phyloP scores from a whole-genome alignment of 2,888 invertebrate genomes.

The Acrocyrtus sp. region DNA sequence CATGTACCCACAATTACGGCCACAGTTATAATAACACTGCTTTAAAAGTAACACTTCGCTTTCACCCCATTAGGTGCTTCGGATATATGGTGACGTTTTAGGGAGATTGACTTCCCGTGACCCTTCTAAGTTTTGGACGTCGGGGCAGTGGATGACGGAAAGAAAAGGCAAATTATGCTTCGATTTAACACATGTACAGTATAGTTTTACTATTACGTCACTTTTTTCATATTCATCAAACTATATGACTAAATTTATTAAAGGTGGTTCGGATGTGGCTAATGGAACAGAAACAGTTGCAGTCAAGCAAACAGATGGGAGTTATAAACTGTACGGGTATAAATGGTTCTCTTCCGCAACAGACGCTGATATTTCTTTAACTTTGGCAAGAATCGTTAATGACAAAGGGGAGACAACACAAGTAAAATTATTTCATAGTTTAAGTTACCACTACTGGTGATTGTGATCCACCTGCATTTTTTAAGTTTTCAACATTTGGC shows the following conservation, averaged over 20 bases:
- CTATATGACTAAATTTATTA: too few species aligned
- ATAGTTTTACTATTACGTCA: not conserved
- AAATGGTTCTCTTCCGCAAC: slow-evolving; percentile 73
- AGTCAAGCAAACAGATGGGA: slow-evolving; percentile 66
- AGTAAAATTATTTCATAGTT: not conserved
- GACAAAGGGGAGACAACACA: slow-evolving; percentile 64
- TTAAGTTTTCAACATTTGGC: slow-evolving; percentile 33
- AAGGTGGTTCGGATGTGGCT: slow-evolving; percentile 71
- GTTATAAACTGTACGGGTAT: slow-evolving; percentile 69
- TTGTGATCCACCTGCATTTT: not conserved
- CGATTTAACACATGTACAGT: not conserved
- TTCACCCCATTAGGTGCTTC: slow-evolving; percentile 42
- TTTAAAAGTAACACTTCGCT: slow-evolving; percentile 11
- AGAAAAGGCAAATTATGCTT: slow-evolving; percentile 66
- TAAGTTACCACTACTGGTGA: not conserved
- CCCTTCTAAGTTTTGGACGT: slow-evolving; percentile 70
- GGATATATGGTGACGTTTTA: too few species aligned
- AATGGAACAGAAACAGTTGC: slow-evolving; percentile 70
- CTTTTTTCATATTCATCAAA: too few species aligned
- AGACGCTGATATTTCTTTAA: slow-evolving; percentile 70
- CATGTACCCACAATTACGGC: too few species aligned
- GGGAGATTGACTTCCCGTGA: slow-evolving; percentile 67
- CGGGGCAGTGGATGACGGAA: slow-evolving; percentile 74
- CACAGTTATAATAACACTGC: too few species aligned
- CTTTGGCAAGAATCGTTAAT: slow-evolving; percentile 69